Evolutionary conservation across 1,140 invertebrate species (phyloP), one percentile per base, ranked within the genome.

Genomic region (Meloidogyne floridensis): DNA sequence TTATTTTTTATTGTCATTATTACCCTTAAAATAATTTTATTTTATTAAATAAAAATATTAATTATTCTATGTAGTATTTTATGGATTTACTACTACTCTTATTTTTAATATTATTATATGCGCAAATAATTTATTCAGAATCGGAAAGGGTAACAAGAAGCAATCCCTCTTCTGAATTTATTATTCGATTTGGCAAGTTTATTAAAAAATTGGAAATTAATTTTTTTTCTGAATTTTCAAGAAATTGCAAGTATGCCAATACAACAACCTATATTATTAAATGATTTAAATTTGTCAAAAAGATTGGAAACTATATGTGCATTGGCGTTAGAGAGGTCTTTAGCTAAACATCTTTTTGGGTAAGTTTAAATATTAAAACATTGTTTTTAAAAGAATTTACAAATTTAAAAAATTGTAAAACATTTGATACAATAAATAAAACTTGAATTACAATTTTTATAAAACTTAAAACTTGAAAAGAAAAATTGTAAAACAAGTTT

Each of bases 241-340:
- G 77, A 78, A 78, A 9, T 78, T 43, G 59, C 20, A 20, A 76
- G 15, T 18, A 13, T 42, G 6, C 53, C 54, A 42, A 7, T 69
- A 15, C 54, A 76, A 56, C 54, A 76, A 56, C 54, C 32, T 0
- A 32, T 76, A 69, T 32, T 20, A 18, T 32, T 69, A 15, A 76
- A n/a, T 53, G 51, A 32, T 51, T 43, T 15, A 7, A 20, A 76
- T 8, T 65, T 79, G 1, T 9, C 18, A 9, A 47, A 15, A 18
- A 69, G 59, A 11, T 51, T 79, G n/a, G 77, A 79, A 72, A 51
- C 20, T 13, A 79, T 79, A 71, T 79, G 77, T 70, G 59, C 56
- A 18, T 20, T 79, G 18, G 77, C 77, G 15, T 13, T 70, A 10
- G 54, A 51, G 18, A 18, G 59, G n/a, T 69, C 77, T n/a, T 15